These are phyloP conservation scores for Cephus pygmeus DNA, from an alignment of 2,888 invertebrate genomes.

Conservation along the genomic window DNA sequence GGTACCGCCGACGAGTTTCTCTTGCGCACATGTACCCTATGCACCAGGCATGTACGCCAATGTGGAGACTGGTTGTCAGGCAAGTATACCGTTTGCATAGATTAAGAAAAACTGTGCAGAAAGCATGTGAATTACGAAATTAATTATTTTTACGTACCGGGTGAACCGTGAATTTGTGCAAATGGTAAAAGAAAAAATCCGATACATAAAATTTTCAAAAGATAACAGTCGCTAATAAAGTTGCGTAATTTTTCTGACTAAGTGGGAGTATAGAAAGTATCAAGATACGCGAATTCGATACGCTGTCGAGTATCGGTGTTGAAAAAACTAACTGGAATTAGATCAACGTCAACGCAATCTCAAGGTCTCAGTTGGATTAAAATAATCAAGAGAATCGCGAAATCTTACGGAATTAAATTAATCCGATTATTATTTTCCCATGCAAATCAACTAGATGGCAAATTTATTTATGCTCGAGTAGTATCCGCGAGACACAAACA, in stretches of 20 bases:
- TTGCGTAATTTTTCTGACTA: background rate
- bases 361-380: background rate
- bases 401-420: background rate
- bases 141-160: background rate
- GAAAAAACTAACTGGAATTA: background rate
- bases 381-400: background rate
- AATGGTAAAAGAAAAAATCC: background rate
- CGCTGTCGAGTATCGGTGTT: background rate
- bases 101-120: background rate
- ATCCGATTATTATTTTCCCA: background rate
- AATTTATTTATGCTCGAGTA: background rate
- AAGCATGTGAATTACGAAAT: background rate
- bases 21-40: conserved; percentile 81
- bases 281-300: background rate
- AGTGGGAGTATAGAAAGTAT: background rate
- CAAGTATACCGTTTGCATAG: conserved; percentile 48
- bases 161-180: background rate
- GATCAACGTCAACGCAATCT: background rate
- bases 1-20: conserved; percentile 83
- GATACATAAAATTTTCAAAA: background rate
- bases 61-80: conserved; percentile 88
- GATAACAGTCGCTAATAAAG: background rate
- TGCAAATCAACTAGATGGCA: background rate
- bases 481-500: background rate
- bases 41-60: conserved; percentile 92